Conservation (phyloP, 2,888 invertebrate species). For the Leptinotarsa rubiginosa region DNA sequence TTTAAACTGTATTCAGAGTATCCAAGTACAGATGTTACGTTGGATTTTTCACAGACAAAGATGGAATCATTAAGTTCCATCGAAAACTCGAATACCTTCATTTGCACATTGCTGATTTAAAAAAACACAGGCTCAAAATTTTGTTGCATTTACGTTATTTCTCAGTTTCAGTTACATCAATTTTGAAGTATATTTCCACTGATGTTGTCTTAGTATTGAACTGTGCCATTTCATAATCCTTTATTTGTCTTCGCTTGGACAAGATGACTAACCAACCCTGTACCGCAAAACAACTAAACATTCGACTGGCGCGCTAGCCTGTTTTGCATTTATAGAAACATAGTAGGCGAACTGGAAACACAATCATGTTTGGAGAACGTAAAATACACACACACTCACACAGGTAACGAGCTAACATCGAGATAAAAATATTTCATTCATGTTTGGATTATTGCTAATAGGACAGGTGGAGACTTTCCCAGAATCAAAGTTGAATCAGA, state of each 20-base stretch:
- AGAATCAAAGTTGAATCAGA: constrained; percentile 29
- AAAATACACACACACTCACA: constrained; percentile 31
- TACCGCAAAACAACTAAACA: constrained; percentile 36
- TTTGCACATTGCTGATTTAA: no score
- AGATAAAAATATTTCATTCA: constrained; percentile 42
- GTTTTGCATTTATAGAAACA: constrained; percentile 51
- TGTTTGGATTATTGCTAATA: constrained; percentile 26
- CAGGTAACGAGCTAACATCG: constrained; percentile 31
- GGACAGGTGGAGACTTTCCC: constrained; percentile 39
- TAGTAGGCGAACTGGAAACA: constrained; percentile 54
- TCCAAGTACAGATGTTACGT: no score
- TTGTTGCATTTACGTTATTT: no score
- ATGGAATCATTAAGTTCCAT: no score
- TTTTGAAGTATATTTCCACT: no score
- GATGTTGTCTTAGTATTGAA: not conserved
- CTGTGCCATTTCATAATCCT: not conserved
- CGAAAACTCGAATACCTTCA: no score
- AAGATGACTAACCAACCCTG: constrained; percentile 46
- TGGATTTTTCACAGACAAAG: no score
- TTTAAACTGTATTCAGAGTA: no score
- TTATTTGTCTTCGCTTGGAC: constrained; percentile 6
- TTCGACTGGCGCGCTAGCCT: constrained; percentile 33
- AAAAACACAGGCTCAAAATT: no score
- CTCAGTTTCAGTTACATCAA: no score
- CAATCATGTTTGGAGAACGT: constrained; percentile 47